A percentile compares a stretch with the other conserved stretches of the same genome.
These are phyloP conservation scores for Gryllus longicercus DNA, from an alignment of 2,888 invertebrate species.

Conservation along the genomic window DNA sequence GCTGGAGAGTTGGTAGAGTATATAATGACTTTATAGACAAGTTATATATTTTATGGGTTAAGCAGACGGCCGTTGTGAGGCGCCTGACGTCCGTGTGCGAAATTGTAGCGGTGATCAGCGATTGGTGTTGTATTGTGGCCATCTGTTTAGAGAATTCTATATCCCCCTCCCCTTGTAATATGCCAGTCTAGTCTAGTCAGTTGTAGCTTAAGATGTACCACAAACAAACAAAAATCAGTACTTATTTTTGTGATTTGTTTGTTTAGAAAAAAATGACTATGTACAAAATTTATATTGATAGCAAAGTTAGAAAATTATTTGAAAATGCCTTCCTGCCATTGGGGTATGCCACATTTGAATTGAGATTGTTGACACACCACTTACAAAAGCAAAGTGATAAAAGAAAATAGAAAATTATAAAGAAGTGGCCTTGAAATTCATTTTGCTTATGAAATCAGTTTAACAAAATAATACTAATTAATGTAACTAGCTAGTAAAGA, in stretches of 20 bases:
- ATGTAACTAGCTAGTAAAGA: constrained; percentile 45
- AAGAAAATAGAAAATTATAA: constrained; percentile 40
- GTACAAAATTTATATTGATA: constrained; percentile 53
- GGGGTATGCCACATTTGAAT: constrained; percentile 59
- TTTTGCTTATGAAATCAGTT: constrained; percentile 40
- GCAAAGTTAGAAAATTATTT: constrained; percentile 47
- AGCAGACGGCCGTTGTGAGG: constrained; percentile 12
- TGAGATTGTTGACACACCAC: constrained; percentile 42
- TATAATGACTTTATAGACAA: constrained; percentile 24
- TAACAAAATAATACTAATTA: constrained; percentile 46
- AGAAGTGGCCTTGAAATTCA: constrained; percentile 42
- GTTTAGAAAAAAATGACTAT: constrained; percentile 49
- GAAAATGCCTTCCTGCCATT: constrained; percentile 62
- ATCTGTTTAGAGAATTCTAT: constrained; percentile 28
- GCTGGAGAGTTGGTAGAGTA: constrained; percentile 22
- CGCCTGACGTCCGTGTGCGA: constrained; percentile 5
- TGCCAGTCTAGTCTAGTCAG: constrained; percentile 39
- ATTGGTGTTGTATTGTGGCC: constrained; percentile 33
- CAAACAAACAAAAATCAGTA: constrained; percentile 43
- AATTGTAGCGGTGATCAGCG: constrained; percentile 28
- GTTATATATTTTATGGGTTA: constrained; percentile 23
- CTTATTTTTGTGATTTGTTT: constrained; percentile 53
- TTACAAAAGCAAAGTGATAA: constrained; percentile 47
- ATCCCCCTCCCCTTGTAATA: constrained; percentile 36
- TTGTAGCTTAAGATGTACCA: constrained; percentile 35